Evolutionary conservation across 2,797 vertebrate genomes (phyloP).

Genomic region (Chanos chanos): DNA sequence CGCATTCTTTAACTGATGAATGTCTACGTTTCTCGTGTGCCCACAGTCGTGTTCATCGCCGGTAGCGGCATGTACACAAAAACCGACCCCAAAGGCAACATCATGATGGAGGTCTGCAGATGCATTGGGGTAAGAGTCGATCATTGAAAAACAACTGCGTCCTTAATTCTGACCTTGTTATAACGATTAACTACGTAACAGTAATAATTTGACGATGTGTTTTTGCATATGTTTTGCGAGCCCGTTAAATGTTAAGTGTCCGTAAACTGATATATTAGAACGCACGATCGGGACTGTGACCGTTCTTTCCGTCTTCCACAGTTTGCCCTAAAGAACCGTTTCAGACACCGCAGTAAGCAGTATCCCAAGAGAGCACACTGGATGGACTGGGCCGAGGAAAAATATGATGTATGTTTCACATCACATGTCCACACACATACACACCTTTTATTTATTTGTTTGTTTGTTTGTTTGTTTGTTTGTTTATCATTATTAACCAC

Average conservation of each 20-base stretch:
- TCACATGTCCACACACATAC: neutral
- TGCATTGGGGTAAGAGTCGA: slow-evolving; percentile 80
- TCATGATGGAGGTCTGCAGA: slow-evolving; percentile 77
- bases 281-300: too few species aligned
- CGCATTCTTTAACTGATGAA: neutral
- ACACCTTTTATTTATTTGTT: too few species aligned
- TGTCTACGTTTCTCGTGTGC: slow-evolving; percentile 18
- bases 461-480: too few species aligned
- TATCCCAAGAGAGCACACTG: slow-evolving; percentile 84
- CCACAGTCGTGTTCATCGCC: slow-evolving; percentile 83
- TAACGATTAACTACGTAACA: neutral
- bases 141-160: neutral
- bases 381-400: slow-evolving; percentile 94
- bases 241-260: too few species aligned
- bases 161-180: neutral
- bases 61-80: slow-evolving; percentile 87
- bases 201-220: too few species aligned
- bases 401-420: slow-evolving; percentile 78
- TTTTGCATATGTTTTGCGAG: too few species aligned
- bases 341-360: slow-evolving; percentile 66
- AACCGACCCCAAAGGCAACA: slow-evolving; percentile 82
- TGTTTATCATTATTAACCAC: too few species aligned
- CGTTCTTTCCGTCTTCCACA: slow-evolving; percentile 31
- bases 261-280: too few species aligned
- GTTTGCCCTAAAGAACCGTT: slow-evolving; percentile 88